Conservation (phyloP, 2,797 vertebrate genomes). For the Crocidura indochinensis region DNA sequence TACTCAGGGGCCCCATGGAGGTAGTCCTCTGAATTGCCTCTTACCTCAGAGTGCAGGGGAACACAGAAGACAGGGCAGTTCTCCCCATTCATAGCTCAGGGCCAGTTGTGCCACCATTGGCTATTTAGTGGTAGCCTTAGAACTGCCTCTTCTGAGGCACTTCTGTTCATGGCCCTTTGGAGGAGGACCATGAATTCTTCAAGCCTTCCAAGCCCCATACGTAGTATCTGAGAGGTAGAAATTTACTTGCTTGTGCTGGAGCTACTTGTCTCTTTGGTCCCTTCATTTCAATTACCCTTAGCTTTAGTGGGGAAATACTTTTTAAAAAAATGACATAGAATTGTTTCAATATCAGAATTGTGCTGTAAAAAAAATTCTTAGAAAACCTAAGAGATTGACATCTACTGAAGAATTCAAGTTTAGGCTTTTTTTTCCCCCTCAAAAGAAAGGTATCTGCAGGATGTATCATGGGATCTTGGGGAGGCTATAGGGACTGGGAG, state of each 20-base stretch:
- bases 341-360: not conserved
- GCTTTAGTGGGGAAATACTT: not conserved
- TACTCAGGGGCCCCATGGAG: constrained; percentile 23
- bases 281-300: not conserved
- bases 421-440: too few species aligned
- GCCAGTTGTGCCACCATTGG: not conserved
- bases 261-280: not conserved
- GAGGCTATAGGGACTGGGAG: not conserved
- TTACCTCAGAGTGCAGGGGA: constrained; percentile 26
- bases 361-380: not conserved
- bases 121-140: not conserved
- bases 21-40: constrained; percentile 14
- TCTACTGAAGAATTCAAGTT: not conserved
- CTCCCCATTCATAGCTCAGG: not conserved
- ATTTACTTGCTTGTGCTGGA: not conserved
- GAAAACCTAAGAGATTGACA: constrained; percentile 16
- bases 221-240: constrained; percentile 15
- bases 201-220: not conserved
- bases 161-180: not conserved
- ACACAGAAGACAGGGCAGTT: too few species aligned
- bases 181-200: not conserved
- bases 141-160: not conserved
- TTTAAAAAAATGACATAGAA: not conserved
- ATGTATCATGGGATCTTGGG: too few species aligned
- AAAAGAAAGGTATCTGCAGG: too few species aligned